These are phyloP conservation scores for Coilia nasus DNA, from an alignment of 2,797 vertebrate genomes.

Conservation along the genomic window DNA sequence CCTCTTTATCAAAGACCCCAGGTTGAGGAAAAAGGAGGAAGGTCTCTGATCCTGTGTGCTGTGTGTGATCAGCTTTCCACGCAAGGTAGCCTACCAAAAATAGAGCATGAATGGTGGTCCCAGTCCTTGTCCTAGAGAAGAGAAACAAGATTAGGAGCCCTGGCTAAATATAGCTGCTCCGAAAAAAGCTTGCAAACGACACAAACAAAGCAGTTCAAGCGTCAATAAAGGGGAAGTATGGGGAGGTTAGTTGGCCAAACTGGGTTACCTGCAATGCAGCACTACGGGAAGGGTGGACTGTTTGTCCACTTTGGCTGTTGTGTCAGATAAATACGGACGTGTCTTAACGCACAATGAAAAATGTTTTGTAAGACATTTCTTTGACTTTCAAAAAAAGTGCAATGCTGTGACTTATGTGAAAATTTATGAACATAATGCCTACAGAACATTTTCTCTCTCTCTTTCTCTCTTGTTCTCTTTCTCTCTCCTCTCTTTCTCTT, in stretches of 20 bases:
- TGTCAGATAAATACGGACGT: slow-evolving; percentile 50
- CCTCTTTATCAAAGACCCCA: background rate
- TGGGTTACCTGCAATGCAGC: slow-evolving; percentile 14
- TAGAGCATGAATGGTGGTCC: slow-evolving; percentile 26
- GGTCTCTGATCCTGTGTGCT: background rate
- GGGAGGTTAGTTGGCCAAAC: background rate
- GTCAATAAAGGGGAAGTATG: background rate
- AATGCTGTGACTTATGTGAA: background rate
- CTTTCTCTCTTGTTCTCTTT: background rate
- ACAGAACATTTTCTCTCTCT: background rate
- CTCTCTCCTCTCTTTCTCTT: background rate
- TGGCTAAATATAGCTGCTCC: slow-evolving; percentile 55
- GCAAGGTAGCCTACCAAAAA: background rate
- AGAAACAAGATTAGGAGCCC: slow-evolving; percentile 58
- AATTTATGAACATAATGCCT: background rate
- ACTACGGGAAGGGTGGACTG: background rate
- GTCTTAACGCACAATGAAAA: slow-evolving; percentile 30
- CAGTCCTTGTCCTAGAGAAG: slow-evolving; percentile 22
- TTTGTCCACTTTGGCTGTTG: background rate
- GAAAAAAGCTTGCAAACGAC: background rate
- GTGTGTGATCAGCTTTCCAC: background rate
- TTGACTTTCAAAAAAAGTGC: background rate
- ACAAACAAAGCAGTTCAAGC: slow-evolving; percentile 14
- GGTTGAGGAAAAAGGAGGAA: background rate
- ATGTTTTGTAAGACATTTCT: slow-evolving; percentile 11